phyloP scores from a whole-genome alignment of 2,888 invertebrate genomes.

The Cybosia mesomella region DNA sequence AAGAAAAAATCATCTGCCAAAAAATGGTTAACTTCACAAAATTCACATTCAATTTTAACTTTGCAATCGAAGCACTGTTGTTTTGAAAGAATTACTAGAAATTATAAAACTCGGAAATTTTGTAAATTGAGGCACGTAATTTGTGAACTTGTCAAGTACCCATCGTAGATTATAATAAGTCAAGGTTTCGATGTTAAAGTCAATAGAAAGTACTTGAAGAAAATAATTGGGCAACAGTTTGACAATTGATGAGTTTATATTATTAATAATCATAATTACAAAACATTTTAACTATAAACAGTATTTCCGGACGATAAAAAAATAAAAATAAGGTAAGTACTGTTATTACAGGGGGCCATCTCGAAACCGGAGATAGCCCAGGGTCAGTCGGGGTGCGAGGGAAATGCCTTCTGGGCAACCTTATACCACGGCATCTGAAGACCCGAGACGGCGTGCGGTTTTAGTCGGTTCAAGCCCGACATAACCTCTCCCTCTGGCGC shows the following conservation, averaged over 20 bases:
- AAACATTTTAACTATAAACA: not conserved
- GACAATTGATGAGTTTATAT: slow-evolving; percentile 21
- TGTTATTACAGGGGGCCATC: no score
- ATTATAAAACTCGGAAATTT: slow-evolving; percentile 18
- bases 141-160: slow-evolving; percentile 16
- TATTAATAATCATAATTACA: not conserved
- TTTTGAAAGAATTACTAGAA: slow-evolving; percentile 9
- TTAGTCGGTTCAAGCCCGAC: no score
- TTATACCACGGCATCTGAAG: no score
- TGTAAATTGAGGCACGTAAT: slow-evolving; percentile 14
- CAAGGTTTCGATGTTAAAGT: not conserved
- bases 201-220: slow-evolving; percentile 13
- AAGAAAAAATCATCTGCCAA: not conserved
- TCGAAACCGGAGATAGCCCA: no score
- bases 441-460: no score
- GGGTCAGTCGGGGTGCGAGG: no score
- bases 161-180: slow-evolving; percentile 18
- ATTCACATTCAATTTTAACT: slow-evolving; percentile 15
- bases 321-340: no score
- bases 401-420: no score
- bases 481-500: no score
- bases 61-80: not conserved
- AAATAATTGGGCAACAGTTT: slow-evolving; percentile 29
- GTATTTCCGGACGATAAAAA: no score
- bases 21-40: slow-evolving; percentile 9